Conservation (phyloP, 2,888 invertebrate species). For the Parnassius smintheus region DNA sequence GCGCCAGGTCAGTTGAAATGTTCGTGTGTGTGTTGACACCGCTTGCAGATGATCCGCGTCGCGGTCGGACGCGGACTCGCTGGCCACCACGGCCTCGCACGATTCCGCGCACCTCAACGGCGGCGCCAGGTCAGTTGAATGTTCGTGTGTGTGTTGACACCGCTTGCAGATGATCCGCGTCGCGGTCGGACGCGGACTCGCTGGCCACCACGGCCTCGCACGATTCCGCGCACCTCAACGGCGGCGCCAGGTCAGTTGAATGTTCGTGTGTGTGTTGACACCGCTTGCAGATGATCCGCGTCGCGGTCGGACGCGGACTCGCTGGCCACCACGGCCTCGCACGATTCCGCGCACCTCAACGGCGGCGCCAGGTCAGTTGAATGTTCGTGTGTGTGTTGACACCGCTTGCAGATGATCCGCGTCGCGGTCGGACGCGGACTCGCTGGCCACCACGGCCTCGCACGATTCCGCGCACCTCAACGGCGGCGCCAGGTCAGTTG, state of each 20-base stretch:
- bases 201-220: constrained; percentile 90
- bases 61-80: constrained; percentile 90
- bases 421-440: constrained; percentile 89
- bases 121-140: no score
- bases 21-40: neutral
- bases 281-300: constrained; percentile 63
- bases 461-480: constrained; percentile 83
- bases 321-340: constrained; percentile 88
- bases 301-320: constrained; percentile 90
- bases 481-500: constrained; percentile 55
- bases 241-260: no score
- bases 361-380: constrained; percentile 57
- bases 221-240: constrained; percentile 79
- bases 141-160: neutral
- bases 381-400: neutral
- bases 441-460: constrained; percentile 89
- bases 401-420: constrained; percentile 65
- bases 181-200: constrained; percentile 90
- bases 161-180: constrained; percentile 61
- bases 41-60: constrained; percentile 68
- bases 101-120: constrained; percentile 79
- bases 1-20: no score
- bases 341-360: constrained; percentile 81
- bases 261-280: neutral
- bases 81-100: constrained; percentile 89